Conservation (phyloP, 2,797 vertebrate species). For the Triplophysa yarkandensis region DNA sequence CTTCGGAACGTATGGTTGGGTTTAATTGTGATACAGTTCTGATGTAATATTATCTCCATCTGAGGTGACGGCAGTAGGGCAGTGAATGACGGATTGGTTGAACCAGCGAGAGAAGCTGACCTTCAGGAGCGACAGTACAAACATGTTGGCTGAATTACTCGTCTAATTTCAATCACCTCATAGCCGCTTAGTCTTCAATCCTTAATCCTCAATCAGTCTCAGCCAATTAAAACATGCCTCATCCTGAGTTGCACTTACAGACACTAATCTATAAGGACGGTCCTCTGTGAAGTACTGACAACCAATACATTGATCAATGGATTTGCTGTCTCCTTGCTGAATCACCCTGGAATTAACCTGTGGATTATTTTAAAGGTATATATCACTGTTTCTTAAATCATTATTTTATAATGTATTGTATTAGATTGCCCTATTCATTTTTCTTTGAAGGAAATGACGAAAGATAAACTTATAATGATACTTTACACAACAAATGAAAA, state of each 20-base stretch:
- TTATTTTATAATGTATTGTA: too few relatives aligned
- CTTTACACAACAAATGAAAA: too few relatives aligned
- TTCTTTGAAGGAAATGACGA: too few relatives aligned
- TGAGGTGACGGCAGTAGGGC: neutral
- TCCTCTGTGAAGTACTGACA: neutral
- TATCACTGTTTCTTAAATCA: too few relatives aligned
- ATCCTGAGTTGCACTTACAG: constrained; percentile 11
- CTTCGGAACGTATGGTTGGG: too few relatives aligned
- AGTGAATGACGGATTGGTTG: constrained; percentile 21
- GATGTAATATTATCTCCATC: neutral
- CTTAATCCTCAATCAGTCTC: constrained; percentile 27
- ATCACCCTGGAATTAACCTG: constrained; percentile 5
- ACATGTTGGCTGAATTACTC: constrained; percentile 14
- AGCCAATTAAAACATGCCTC: constrained; percentile 40
- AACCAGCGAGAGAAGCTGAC: constrained; percentile 31
- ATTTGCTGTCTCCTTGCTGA: constrained; percentile 1
- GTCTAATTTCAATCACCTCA: constrained; percentile 34
- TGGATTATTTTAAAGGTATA: too few relatives aligned
- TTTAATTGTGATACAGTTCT: neutral
- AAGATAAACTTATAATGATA: too few relatives aligned
- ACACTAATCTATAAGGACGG: constrained; percentile 33
- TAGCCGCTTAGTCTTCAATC: neutral
- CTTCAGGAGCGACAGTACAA: constrained; percentile 29
- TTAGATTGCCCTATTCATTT: too few relatives aligned
- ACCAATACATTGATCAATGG: constrained; percentile 7